Percentiles rank a stretch among this genome's conserved stretches.
Evolutionary conservation across 2,113 vertebrate species (phyloP).

Genomic region (Neomonachus schauinslandi): DNA sequence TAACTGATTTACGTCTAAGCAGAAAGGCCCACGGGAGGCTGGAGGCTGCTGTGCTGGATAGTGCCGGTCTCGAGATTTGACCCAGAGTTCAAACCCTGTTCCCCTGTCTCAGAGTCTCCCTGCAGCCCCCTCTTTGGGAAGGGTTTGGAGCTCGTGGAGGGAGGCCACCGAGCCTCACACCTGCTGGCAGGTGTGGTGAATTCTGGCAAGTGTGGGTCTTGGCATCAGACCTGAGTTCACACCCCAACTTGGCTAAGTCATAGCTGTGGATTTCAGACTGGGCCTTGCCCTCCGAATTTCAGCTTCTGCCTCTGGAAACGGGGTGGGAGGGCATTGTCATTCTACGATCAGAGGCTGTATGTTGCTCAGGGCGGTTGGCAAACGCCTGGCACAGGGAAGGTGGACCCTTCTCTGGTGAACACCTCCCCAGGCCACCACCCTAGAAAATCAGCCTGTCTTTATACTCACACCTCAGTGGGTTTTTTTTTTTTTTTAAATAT

Average conservation of each 20-base stretch:
- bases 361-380: no score
- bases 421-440: background rate
- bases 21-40: accelerated
- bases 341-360: background rate
- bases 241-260: accelerated
- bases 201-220: background rate
- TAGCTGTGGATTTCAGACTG: background rate
- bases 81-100: accelerated
- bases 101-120: background rate
- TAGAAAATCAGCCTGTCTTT: accelerated
- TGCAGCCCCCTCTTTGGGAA: background rate
- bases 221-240: background rate
- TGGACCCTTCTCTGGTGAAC: background rate
- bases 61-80: accelerated
- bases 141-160: background rate
- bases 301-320: background rate
- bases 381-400: background rate
- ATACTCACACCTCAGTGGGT: background rate
- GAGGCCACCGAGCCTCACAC: accelerated
- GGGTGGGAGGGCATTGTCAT: accelerated
- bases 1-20: background rate
- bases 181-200: accelerated
- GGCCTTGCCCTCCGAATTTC: no score
- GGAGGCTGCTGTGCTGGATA: background rate
- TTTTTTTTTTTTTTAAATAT: no score